Base-by-base conservation (phyloP, 2,888 invertebrate species). In the Drosophila nigricruria region DNA sequence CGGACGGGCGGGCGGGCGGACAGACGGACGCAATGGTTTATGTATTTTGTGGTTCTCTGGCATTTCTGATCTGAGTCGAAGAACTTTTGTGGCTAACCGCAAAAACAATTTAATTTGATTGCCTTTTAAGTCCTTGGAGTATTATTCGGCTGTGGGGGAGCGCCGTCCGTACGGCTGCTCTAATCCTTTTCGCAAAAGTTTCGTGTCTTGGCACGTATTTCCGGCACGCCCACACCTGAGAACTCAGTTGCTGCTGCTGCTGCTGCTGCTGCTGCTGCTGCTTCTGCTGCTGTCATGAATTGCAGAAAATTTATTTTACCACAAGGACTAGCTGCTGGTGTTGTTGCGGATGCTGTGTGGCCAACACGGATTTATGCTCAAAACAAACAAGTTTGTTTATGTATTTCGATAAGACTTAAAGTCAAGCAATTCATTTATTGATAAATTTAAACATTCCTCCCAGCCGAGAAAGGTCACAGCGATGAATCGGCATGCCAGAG, bases 101-200 rank as follows among this genome's bases (percentile, higher is more conserved):
- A 82, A 76, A 69, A 84, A 86, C 87, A 84, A 88, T 86, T 88
- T 84, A 86, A 82, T 87, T 86, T 88, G 81, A 88, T 86, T 86
- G 86, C 82, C 74, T 70, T 75, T 86, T 84, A 88, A 87, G 77
- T 74, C 81, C 79, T 64, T 77, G 61, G 59, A 74, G 73, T 61
- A 61, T 70, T 77, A 36, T 50, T 40, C 12, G 20, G 32, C 50
- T 40, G 30, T 53, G 42, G 32, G 27, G 38, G 25, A 18, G 14
- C 18, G 16, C 4, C 20, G 23, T 32, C 20, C 20, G 50, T 54
- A 47, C 38, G 56, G 30, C 38, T 16, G 36, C 47, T 72, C 65
- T 88, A 88, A 86, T 86, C 86, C 80, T 68, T 81, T 77, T 66
- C 58, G 61, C 43, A 43, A 68, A 77, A 82, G 79, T 79, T 85